These are phyloP conservation scores for Doryteuthis pealeii DNA, from an alignment of 1,140 invertebrate species.

Conservation along the genomic window DNA sequence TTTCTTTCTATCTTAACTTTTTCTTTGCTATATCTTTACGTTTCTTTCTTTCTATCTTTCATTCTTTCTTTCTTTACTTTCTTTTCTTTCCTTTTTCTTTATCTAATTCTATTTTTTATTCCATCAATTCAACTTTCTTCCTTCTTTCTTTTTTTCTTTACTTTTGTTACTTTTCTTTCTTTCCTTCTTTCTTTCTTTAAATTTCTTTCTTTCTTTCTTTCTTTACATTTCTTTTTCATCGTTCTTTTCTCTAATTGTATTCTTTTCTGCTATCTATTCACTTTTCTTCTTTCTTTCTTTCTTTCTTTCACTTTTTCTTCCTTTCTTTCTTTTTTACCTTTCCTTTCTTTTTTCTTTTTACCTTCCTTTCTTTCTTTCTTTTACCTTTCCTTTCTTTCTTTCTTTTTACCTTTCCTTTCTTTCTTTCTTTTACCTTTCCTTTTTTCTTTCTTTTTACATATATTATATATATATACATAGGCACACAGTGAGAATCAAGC, in stretches of 20 bases:
- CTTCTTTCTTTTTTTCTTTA: no score
- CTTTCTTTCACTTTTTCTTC: no score
- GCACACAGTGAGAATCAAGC: no score
- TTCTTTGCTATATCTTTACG: neutral
- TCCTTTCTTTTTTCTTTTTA: neutral
- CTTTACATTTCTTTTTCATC: slow-evolving; percentile 16
- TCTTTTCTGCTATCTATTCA: slow-evolving; percentile 13
- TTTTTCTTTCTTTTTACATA: no score
- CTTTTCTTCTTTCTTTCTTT: neutral
- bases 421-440: no score
- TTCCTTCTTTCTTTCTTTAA: no score
- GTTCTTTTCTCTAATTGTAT: slow-evolving; percentile 17
- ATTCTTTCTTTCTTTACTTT: neutral
- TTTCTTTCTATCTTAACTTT: neutral
- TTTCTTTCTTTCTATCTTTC: slow-evolving; percentile 45
- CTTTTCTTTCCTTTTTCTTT: slow-evolving; percentile 19
- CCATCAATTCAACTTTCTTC: no score
- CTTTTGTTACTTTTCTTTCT: no score
- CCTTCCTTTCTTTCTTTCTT: no score
- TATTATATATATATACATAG: no score
- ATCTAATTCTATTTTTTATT: slow-evolving; percentile 17
- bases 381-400: no score
- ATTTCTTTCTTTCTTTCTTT: no score
- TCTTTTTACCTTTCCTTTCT: slow-evolving; percentile 45
- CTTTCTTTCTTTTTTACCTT: neutral